Evolutionary conservation across 2,888 invertebrate species (phyloP), one percentile per base, ranked within the genome.

Genomic region (Epirrita christyi): DNA sequence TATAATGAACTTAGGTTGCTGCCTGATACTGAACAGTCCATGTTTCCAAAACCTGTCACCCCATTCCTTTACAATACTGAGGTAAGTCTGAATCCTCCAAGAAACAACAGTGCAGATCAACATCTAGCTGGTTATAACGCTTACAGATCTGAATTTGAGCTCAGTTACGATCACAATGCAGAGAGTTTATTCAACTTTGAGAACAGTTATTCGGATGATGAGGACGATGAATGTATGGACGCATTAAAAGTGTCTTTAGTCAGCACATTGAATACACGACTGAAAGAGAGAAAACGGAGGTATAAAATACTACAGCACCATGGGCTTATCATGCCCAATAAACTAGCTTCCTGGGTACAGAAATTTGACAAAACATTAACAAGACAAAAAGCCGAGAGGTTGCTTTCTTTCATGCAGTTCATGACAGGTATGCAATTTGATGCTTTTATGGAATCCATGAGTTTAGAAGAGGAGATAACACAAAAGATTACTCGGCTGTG

Each of bases 121-220:
- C 89, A 94, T 32, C 93, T 96, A 72, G 96, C 96, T 0, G 97
- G 97, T 0, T 98, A 98, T 78, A 96, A 96, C 79, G 94, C 97
- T 14, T 96, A 96, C 5, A 93, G 98, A 59, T 96, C 97, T 0
- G 98, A 98, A 76, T 98, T 98, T 83, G 96, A 96, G 71, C 91
- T 95, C 0, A 97, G 97, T 64, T 96, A 95, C 76, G 97, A 97
- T 79, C 94, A 96, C 61, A 95, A 95, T 73, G 97, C 97, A 0
- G 98, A 98, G 80, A 93, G 93, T 61, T 88, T 96, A 42, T 87
- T 96, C 55, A 86, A 88, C 75, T 83, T 86, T 50, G 87, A 88
- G 59, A 84, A 85, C 56, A 75, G 71, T 42, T 92, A 93, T 51
- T 80, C 86, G 0, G 86, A 87, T 55, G 93, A 94, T 63, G 83